Evolutionary conservation across 1,140 invertebrate species (phyloP), one percentile per base, ranked within the genome.

Genomic region (Apocrypta bakeri): DNA sequence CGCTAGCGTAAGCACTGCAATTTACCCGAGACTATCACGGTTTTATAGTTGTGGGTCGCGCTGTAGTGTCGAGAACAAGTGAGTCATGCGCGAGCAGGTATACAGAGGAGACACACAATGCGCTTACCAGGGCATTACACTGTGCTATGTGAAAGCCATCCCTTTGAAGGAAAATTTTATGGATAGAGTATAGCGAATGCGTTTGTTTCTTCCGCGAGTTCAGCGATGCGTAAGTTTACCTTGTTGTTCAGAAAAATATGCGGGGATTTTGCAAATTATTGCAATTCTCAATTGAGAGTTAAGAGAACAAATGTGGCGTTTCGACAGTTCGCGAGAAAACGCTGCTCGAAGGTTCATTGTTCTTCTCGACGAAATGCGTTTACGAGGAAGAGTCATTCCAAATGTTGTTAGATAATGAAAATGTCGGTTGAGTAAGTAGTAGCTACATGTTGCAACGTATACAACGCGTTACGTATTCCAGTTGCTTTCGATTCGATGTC

Each of bases 11-110:
- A 40, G 61, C 33, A 14, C 63, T 78, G 64, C 25, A 68, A 78
- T 78, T 78, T 69, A 68, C 11, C 25, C 25, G 17, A 12, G 64
- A 24, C 76, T 78, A 68, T n/a, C 63, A 48, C 64, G 37, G 69
- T 61, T 79, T 79, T 71, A 71, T 37, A 66, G 63, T 66, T 29
- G 63, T 29, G 63, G 25, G 63, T 17, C 24, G 63, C 63, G 27
- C 3, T 37, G 33, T 37, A 37, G 3, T 37, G 33, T 4, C 33
- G 24, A 66, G 29, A 1, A 31, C 63, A 29, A 29, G 63, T 66
- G 63, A 66, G 63, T 66, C 63, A 66, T 66, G 63, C 63, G 21
- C 48, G 21, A 56, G 48, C 48, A 56, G 48, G 48, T 56, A 56
- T 17, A 37, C 9, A 37, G 33, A 56, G 48, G n/a, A 21, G 48